phyloP scores from a whole-genome alignment of 2,888 invertebrate species.

The Drosophila meridionalis region DNA sequence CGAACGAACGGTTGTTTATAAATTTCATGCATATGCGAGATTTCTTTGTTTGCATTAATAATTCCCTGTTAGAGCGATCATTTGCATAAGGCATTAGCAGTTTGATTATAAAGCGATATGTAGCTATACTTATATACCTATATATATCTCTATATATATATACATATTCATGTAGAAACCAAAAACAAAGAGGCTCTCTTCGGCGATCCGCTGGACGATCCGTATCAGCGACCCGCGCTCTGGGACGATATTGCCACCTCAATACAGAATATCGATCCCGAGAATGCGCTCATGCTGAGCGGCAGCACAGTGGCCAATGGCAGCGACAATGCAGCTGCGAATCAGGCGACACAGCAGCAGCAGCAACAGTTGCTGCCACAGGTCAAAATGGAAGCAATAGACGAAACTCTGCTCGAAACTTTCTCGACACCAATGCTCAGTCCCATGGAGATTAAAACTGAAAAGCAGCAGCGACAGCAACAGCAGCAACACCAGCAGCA shows the following conservation, averaged over 20 bases:
- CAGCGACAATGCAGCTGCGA: constrained; percentile 40
- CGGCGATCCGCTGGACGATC: constrained; percentile 88
- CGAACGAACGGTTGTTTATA: constrained; percentile 54
- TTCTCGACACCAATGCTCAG: constrained; percentile 90
- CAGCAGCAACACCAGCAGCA: constrained; percentile 83
- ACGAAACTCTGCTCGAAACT: constrained; percentile 87
- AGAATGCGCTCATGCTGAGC: constrained; percentile 94
- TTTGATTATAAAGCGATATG: constrained; percentile 58
- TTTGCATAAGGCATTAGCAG: constrained; percentile 73
- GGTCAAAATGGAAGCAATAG: constrained; percentile 92
- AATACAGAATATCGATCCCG: constrained; percentile 95
- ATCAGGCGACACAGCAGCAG: constrained; percentile 39
- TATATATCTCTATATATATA: background rate
- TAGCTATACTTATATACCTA: background rate
- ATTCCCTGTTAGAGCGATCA: constrained; percentile 47
- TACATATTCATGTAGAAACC: constrained; percentile 72
- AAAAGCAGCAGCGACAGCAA: constrained; percentile 85
- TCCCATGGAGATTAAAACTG: constrained; percentile 92
- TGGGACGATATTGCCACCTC: constrained; percentile 97
- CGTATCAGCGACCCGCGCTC: constrained; percentile 93
- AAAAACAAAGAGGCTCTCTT: constrained; percentile 85
- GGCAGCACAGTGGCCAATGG: constrained; percentile 85
- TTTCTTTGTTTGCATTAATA: constrained; percentile 73
- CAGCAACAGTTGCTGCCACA: constrained; percentile 85
- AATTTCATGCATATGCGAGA: constrained; percentile 82